Evolutionary conservation across 2,888 invertebrate genomes (phyloP).

Genomic region (Drosophila mimetica): DNA sequence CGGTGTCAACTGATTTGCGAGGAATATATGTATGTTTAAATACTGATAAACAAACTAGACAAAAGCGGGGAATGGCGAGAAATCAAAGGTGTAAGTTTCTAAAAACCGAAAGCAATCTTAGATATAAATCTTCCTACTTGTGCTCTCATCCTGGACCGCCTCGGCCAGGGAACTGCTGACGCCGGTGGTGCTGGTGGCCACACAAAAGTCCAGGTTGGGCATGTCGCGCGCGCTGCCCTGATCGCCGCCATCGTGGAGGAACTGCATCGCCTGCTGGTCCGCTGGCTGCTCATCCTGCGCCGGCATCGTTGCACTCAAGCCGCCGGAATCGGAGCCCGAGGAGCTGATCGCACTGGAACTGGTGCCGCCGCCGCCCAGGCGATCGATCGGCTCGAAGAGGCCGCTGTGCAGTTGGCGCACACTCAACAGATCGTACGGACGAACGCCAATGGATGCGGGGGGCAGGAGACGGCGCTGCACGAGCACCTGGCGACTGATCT

Average conservation of each 20-base stretch:
- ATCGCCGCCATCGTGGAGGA: background rate
- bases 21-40: background rate
- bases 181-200: slow-evolving; percentile 11
- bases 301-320: background rate
- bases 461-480: slow-evolving; percentile 88
- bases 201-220: slow-evolving; percentile 56
- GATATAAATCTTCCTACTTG: slow-evolving; percentile 58
- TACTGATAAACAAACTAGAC: background rate
- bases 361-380: slow-evolving; percentile 22
- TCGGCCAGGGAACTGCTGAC: slow-evolving; percentile 47
- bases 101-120: background rate
- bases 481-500: slow-evolving; percentile 86
- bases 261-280: slow-evolving; percentile 5
- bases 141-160: slow-evolving; percentile 73
- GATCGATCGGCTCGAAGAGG: slow-evolving; percentile 65
- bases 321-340: background rate
- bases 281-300: background rate
- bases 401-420: slow-evolving; percentile 73
- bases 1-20: no score
- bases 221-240: slow-evolving; percentile 41
- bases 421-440: slow-evolving; percentile 74
- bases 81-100: background rate
- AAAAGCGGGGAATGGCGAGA: background rate
- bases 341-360: slow-evolving; percentile 7
- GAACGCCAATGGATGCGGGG: slow-evolving; percentile 83